phyloP scores from a whole-genome alignment of 2,888 invertebrate genomes.

The Herminia tarsipennalis region DNA sequence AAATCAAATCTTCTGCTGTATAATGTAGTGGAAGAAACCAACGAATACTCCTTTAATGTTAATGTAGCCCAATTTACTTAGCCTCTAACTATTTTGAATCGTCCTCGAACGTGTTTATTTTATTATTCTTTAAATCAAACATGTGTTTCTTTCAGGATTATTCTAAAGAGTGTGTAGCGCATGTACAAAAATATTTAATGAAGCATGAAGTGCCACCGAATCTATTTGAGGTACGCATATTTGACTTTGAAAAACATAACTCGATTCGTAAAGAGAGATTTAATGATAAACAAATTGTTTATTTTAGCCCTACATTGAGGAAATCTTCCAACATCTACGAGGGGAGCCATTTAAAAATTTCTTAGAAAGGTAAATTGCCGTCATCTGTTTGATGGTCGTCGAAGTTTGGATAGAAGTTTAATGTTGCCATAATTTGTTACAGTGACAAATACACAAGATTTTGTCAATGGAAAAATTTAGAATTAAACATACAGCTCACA shows the following conservation, averaged over 20 bases:
- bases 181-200: constrained; percentile 98
- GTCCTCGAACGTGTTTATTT: constrained; percentile 31
- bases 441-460: constrained; percentile 99
- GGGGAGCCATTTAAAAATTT: constrained; percentile 99
- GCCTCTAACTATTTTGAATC: constrained; percentile 10
- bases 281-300: constrained; percentile 1
- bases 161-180: constrained; percentile 98
- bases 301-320: constrained; percentile 99
- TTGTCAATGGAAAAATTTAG: constrained; percentile 99
- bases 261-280: not conserved
- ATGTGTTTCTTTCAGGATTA: constrained; percentile 92
- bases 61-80: constrained; percentile 3
- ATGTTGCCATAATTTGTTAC: constrained; percentile 69
- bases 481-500: constrained; percentile 99
- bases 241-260: not conserved
- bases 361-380: constrained; percentile 94
- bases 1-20: no score
- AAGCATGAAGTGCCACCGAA: constrained; percentile 98
- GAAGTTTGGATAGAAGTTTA: not conserved
- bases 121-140: constrained; percentile 32
- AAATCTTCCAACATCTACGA: constrained; percentile 98
- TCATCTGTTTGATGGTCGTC: not conserved
- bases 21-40: no score
- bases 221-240: constrained; percentile 96
- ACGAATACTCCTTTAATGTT: not conserved